Percentiles rank a stretch among this genome's conserved stretches.
Evolutionary conservation across 2,113 vertebrate species (phyloP).

Genomic region (Cisticola juncidis): DNA sequence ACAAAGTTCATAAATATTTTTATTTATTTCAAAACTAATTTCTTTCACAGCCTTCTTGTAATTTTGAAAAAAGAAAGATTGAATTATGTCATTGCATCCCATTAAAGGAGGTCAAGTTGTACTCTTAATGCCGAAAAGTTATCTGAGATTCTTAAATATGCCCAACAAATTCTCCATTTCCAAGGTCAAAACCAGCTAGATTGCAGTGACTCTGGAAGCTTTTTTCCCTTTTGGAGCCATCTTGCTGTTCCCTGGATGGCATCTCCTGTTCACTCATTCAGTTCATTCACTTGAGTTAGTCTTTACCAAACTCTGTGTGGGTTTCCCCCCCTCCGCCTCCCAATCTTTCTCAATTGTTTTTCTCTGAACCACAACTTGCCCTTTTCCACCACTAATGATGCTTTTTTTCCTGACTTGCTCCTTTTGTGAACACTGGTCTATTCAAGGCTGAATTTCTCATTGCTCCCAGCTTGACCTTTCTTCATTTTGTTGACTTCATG

Average conservation of each 20-base stretch:
- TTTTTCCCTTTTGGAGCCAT: background rate
- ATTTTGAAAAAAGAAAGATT: background rate
- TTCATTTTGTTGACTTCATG: constrained; percentile 51
- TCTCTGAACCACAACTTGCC: constrained; percentile 53
- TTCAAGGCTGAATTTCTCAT: constrained; percentile 39
- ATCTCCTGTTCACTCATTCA: background rate
- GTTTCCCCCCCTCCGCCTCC: background rate
- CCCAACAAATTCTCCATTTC: background rate
- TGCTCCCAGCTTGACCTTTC: constrained; percentile 59
- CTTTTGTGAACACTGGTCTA: constrained; percentile 57
- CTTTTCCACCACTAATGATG: constrained; percentile 55
- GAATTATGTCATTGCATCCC: background rate
- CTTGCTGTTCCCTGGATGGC: background rate
- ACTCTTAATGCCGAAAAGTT: background rate
- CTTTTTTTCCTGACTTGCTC: constrained; percentile 45
- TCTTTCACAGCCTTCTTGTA: background rate
- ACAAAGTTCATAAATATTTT: background rate
- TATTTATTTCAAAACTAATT: background rate
- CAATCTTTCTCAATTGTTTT: constrained; percentile 45
- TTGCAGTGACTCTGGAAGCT: background rate
- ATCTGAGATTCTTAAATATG: background rate
- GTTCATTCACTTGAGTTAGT: background rate
- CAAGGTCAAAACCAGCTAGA: constrained; percentile 40
- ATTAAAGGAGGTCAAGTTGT: background rate
- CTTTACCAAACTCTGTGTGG: background rate